Conservation (phyloP, 2,888 invertebrate species). For the Graphium colonna region DNA sequence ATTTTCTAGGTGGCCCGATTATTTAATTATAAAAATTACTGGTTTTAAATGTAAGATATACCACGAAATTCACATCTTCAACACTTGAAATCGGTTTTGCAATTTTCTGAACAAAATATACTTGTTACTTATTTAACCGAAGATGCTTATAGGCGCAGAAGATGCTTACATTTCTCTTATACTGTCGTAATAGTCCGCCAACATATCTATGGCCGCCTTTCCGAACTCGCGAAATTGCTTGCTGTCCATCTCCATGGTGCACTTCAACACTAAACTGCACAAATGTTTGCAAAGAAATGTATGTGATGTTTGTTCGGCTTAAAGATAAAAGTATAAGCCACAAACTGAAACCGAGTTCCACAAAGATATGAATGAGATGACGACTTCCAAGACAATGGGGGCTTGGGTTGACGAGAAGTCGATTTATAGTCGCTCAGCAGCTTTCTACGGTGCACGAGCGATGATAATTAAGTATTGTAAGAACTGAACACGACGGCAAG, state of each 20-base stretch:
- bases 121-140: too few species aligned
- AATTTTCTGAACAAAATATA: too few species aligned
- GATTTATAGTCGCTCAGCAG: constrained; percentile 61
- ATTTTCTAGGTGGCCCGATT: too few species aligned
- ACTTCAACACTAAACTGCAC: constrained; percentile 23
- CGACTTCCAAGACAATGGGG: constrained; percentile 65
- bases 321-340: background rate
- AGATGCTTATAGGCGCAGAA: too few species aligned
- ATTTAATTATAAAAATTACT: too few species aligned
- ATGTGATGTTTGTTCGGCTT: background rate
- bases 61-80: too few species aligned
- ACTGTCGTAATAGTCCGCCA: constrained; percentile 93
- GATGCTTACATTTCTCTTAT: constrained; percentile 86
- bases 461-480: constrained; percentile 10
- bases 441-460: constrained; percentile 56
- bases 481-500: constrained; percentile 10
- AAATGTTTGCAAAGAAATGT: constrained; percentile 3
- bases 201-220: constrained; percentile 92
- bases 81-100: too few species aligned
- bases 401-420: constrained; percentile 45
- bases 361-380: constrained; percentile 44
- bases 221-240: constrained; percentile 90
- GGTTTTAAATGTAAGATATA: too few species aligned
- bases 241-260: constrained; percentile 82
- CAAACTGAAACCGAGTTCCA: constrained; percentile 5